Base-by-base conservation (phyloP, 2,888 invertebrate species). In the Ametastegia equiseti region DNA sequence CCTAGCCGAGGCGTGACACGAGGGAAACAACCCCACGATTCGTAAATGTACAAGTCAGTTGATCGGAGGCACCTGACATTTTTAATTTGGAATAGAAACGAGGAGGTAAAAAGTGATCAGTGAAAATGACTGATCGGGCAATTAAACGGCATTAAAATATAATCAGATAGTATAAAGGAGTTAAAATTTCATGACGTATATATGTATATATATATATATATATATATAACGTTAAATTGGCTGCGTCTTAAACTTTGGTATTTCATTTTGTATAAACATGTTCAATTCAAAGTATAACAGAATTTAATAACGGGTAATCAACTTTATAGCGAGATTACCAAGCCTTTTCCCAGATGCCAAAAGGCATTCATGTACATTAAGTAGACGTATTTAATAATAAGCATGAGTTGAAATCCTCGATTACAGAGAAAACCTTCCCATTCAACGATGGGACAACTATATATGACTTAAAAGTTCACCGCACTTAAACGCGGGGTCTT, bases 1-100 rank as follows among this genome's bases (percentile, higher is more conserved):
- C 30, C 13, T 60, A 11, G 60, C 9, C 9, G 60, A 30, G 15
- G 30, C 30, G 30, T 60, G 60, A 60, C 60, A 60, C 15, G 60
- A 5, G 30, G 60, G 60, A 60, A 27, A 27, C 15, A 60, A 30
- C 30, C 30, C 30, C 60, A 60, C 60, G 30, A 27, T 30, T 60
- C 60, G 60, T 60, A 30, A 60, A 60, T 30, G 60, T 60, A 60
- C 60, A 60, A 60, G 30, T 60, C 60, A 60, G 60, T 60, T 60
- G 30, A 60, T 60, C 2, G 27, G 30, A 5, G 60, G 11, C 42
- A 60, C 30, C 30, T 60, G 60, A 60, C 60, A 30, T 60, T 60
- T 60, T 15, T 13, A 27, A 60, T 60, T 60, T 60, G 11, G 11
- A 60, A 60, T 60, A 30, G 60, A 15, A 15, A 30, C 15, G 4